Evolutionary conservation across 2,797 vertebrate species (phyloP).

Genomic region (Anguilla pacifica): DNA sequence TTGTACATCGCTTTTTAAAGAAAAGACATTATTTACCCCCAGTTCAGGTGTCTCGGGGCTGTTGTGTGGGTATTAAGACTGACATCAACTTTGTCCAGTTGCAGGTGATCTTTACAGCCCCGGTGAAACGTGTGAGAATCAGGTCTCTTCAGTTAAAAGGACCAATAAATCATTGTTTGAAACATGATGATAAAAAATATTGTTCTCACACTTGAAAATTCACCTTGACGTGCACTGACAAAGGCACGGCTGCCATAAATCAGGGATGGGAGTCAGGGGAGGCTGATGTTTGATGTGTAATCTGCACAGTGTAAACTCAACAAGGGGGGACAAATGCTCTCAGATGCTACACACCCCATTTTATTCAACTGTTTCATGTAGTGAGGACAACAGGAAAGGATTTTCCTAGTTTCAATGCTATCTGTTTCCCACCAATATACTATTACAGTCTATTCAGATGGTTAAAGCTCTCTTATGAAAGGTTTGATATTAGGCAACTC

Average conservation of each 20-base stretch:
- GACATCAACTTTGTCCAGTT: neutral
- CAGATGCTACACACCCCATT: neutral
- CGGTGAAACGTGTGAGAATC: conserved; percentile 1
- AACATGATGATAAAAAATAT: conserved; percentile 36
- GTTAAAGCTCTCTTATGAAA: neutral
- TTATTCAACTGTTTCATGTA: neutral
- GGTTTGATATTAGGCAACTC: neutral
- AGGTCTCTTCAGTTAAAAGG: conserved; percentile 27
- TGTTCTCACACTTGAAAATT: conserved; percentile 25
- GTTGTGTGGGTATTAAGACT: neutral
- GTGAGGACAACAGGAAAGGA: neutral
- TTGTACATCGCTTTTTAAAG: neutral
- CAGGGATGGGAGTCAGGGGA: conserved; percentile 15
- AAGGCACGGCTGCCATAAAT: conserved; percentile 25
- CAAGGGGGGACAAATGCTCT: neutral
- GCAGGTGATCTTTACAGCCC: conserved; percentile 20
- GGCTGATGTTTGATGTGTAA: conserved; percentile 21
- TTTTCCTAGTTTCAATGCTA: neutral
- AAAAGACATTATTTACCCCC: conserved; percentile 4
- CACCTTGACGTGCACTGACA: conserved; percentile 24
- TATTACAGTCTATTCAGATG: neutral
- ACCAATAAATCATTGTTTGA: conserved; percentile 34
- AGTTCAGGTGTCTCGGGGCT: neutral
- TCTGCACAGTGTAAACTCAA: neutral
- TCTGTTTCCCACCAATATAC: neutral